phyloP scores from a whole-genome alignment of 2,888 invertebrate species.

The Pasiphila rectangulata region DNA sequence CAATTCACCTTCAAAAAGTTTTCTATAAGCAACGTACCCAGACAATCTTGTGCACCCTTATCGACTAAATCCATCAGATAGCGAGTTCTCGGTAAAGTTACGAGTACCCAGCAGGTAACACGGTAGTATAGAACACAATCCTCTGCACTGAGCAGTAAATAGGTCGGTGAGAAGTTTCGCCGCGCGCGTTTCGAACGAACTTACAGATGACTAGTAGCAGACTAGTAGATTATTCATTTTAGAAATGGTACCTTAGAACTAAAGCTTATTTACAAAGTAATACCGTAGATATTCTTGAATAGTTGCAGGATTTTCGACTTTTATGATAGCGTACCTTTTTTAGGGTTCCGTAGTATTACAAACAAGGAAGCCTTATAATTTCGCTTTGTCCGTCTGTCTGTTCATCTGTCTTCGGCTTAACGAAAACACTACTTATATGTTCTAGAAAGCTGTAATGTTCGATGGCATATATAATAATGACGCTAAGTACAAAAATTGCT shows the following conservation, averaged over 20 bases:
- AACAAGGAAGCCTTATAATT: too few relatives aligned
- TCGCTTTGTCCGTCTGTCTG: too few relatives aligned
- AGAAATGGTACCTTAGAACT: background rate
- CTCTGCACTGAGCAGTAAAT: conserved; percentile 45
- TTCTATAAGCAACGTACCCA: conserved; percentile 8
- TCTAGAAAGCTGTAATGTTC: too few relatives aligned
- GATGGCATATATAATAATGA: too few relatives aligned
- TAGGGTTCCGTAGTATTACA: too few relatives aligned
- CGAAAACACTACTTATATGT: too few relatives aligned
- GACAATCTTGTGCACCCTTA: conserved; percentile 31
- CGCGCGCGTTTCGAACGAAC: conserved; percentile 42
- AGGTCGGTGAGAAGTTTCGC: conserved; percentile 51
- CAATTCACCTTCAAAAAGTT: conserved; percentile 7
- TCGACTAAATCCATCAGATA: conserved; percentile 44
- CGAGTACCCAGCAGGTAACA: conserved; percentile 36
- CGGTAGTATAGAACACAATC: conserved; percentile 31
- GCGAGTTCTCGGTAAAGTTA: conserved; percentile 38
- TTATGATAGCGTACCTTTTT: too few relatives aligned
- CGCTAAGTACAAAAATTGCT: too few relatives aligned
- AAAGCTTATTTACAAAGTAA: background rate
- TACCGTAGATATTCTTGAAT: too few relatives aligned
- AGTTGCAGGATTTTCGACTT: too few relatives aligned
- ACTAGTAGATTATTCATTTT: conserved; percentile 32
- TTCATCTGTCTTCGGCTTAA: too few relatives aligned
- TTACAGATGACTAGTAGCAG: conserved; percentile 39